Percentiles rank a stretch among this genome's conserved stretches.
These are phyloP conservation scores for Abrostola triplasia DNA, from an alignment of 2,888 invertebrate species.

Conservation along the genomic window DNA sequence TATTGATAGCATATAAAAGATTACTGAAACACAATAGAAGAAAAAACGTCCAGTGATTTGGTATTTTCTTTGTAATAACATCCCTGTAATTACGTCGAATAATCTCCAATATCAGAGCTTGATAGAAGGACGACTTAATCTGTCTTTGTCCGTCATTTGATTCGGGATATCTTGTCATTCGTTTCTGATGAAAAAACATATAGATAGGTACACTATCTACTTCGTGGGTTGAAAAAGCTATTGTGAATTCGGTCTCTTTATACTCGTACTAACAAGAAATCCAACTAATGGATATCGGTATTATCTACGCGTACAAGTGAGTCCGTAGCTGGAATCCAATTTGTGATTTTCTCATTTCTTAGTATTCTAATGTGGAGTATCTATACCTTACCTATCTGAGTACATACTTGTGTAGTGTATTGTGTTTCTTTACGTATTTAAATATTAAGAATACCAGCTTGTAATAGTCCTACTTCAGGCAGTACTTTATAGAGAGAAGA, in stretches of 20 bases:
- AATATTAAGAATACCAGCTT: too few species aligned
- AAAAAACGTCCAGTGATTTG: neutral
- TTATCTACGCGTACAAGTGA: too few species aligned
- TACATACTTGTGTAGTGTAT: too few species aligned
- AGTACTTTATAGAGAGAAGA: too few species aligned
- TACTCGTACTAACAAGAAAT: neutral
- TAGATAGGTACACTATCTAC: neutral
- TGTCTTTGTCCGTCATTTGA: constrained; percentile 26
- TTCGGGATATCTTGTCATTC: constrained; percentile 7
- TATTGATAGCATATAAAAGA: too few species aligned
- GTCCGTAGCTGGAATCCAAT: too few species aligned
- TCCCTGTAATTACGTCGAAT: constrained; percentile 4
- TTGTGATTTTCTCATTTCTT: too few species aligned
- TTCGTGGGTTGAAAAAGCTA: neutral
- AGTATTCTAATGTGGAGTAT: too few species aligned
- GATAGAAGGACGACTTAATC: constrained; percentile 17
- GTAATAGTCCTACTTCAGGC: too few species aligned
- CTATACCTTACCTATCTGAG: too few species aligned
- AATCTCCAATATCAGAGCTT: constrained; percentile 13
- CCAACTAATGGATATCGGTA: neutral
- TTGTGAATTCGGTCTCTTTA: neutral
- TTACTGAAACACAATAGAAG: neutral
- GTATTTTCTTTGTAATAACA: constrained; percentile 10
- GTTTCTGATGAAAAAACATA: constrained; percentile 16
- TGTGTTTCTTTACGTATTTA: too few species aligned